Conservation (phyloP, 1,140 invertebrate genomes). For the Cydia pomonella region DNA sequence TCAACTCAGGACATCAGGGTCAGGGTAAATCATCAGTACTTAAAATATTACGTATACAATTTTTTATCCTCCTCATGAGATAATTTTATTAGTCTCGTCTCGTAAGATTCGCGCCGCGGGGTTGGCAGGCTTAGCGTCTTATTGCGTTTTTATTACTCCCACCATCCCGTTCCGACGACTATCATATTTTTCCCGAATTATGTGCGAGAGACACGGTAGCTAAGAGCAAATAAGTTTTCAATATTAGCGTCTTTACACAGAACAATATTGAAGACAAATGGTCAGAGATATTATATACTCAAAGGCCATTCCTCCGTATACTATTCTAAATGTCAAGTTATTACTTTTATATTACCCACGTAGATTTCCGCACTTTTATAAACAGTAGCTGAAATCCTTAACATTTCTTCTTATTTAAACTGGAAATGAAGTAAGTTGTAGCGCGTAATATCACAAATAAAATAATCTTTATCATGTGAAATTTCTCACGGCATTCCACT, state of each 20-base stretch:
- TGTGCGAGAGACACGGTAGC: slow-evolving; percentile 58
- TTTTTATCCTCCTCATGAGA: slow-evolving; percentile 66
- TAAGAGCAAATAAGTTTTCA: slow-evolving; percentile 63
- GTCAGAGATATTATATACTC: background rate
- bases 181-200: slow-evolving; percentile 72
- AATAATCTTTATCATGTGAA: slow-evolving; percentile 12
- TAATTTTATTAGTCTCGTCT: slow-evolving; percentile 71
- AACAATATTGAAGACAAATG: slow-evolving; percentile 21
- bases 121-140: slow-evolving; percentile 57
- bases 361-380: background rate
- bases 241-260: slow-evolving; percentile 45
- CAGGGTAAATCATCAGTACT: slow-evolving; percentile 29
- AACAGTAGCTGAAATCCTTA: background rate
- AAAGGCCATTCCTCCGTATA: background rate
- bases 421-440: slow-evolving; percentile 2
- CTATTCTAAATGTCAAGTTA: background rate
- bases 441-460: slow-evolving; percentile 1
- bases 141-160: slow-evolving; percentile 74
- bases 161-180: slow-evolving; percentile 50
- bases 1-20: slow-evolving; percentile 1
- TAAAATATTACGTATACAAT: slow-evolving; percentile 69
- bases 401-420: background rate
- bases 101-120: slow-evolving; percentile 63
- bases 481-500: slow-evolving; percentile 22
- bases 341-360: background rate